Conservation (phyloP, 2,888 invertebrate genomes). For the Asteroscopus sphinx region DNA sequence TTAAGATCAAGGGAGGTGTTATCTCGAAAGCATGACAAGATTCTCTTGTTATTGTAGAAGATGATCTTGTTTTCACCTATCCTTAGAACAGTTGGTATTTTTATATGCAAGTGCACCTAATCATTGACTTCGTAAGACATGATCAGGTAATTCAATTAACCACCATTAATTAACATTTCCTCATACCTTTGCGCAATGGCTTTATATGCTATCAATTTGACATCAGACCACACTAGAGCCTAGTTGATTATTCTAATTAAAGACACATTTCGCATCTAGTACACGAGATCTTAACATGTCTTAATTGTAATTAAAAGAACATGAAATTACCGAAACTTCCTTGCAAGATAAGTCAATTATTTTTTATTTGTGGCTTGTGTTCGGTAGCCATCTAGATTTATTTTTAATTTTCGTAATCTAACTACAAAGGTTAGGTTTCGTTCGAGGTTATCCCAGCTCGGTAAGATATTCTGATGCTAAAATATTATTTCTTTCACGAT, state of each 20-base stretch:
- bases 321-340: conserved; percentile 27
- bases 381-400: conserved; percentile 6
- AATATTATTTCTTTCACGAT: no score
- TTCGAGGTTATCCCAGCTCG: conserved; percentile 27
- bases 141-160: conserved; percentile 11
- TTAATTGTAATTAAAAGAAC: conserved; percentile 34
- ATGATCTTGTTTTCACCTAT: no score
- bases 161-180: conserved; percentile 24
- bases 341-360: conserved; percentile 17
- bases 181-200: conserved; percentile 14
- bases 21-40: no score
- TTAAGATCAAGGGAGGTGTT: no score
- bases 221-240: conserved; percentile 37
- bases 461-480: background rate
- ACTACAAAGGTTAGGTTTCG: conserved; percentile 12
- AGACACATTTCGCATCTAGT: conserved; percentile 25
- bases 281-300: conserved; percentile 39
- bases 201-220: conserved; percentile 17
- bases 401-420: conserved; percentile 17
- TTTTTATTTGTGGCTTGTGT: conserved; percentile 13
- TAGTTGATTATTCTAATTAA: conserved; percentile 43
- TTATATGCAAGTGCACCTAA: no score
- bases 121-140: background rate
- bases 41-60: no score
- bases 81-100: no score